These are phyloP conservation scores for Cenopis cana DNA, from an alignment of 2,888 invertebrate genomes.

Conservation along the genomic window DNA sequence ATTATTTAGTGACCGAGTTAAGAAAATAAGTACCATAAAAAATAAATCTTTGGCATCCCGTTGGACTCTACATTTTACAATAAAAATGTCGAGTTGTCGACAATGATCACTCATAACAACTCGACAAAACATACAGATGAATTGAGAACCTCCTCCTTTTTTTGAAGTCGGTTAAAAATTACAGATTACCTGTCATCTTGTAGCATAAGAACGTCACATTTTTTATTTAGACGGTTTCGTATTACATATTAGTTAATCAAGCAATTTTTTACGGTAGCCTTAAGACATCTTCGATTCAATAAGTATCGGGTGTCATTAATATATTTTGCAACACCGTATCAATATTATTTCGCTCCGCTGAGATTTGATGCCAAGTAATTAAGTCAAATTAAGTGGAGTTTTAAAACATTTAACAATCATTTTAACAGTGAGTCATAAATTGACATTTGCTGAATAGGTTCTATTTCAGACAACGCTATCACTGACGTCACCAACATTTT, in stretches of 20 bases:
- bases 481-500: constrained; percentile 28
- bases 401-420: constrained; percentile 31
- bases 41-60: too few relatives aligned
- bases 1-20: too few relatives aligned
- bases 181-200: background rate
- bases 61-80: too few relatives aligned
- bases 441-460: background rate
- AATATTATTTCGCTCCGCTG: constrained; percentile 57
- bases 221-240: constrained; percentile 22
- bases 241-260: constrained; percentile 34
- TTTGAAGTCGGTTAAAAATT: too few relatives aligned
- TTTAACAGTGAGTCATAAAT: constrained; percentile 12
- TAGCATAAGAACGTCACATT: background rate
- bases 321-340: constrained; percentile 54
- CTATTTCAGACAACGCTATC: constrained; percentile 14
- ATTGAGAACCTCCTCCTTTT: too few relatives aligned
- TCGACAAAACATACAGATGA: too few relatives aligned
- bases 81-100: background rate
- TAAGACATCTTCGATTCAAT: constrained; percentile 43
- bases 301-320: constrained; percentile 49
- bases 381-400: constrained; percentile 23
- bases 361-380: constrained; percentile 44
- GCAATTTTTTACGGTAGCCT: constrained; percentile 34
- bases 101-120: background rate
- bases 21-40: too few relatives aligned